Evolutionary conservation across 1,140 invertebrate species (phyloP).

Genomic region (Ceratosolen solmsi): DNA sequence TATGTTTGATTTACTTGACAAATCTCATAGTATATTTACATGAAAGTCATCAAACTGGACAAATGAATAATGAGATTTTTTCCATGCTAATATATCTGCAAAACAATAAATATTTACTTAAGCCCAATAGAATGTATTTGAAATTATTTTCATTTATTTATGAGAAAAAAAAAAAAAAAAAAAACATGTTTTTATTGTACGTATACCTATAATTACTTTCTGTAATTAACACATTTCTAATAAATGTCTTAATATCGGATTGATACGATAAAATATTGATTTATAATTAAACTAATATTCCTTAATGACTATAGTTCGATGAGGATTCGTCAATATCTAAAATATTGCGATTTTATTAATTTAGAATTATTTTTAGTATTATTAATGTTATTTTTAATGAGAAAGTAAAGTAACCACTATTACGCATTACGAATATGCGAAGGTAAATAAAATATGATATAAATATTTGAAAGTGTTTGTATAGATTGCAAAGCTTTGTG

Average conservation of each 20-base stretch:
- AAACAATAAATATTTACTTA: constrained; percentile 2
- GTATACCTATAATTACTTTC: too few species aligned
- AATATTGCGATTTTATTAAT: neutral
- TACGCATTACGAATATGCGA: too few species aligned
- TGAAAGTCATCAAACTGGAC: constrained; percentile 5
- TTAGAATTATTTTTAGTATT: too few species aligned
- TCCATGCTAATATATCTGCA: neutral
- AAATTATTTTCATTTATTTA: neutral
- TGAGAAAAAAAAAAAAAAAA: neutral
- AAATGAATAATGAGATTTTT: constrained; percentile 18
- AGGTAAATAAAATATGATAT: too few species aligned
- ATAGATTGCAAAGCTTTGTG: too few species aligned
- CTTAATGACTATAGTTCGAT: neutral
- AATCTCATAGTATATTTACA: constrained; percentile 23
- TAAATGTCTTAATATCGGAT: neutral
- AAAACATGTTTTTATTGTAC: too few species aligned
- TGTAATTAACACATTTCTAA: too few species aligned
- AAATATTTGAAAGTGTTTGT: too few species aligned
- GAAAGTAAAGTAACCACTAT: too few species aligned
- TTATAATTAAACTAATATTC: neutral
- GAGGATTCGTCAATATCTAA: neutral
- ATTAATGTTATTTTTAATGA: too few species aligned
- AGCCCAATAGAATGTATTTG: neutral
- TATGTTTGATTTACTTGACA: constrained; percentile 25
- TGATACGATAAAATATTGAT: constrained; percentile 8